Conservation (phyloP, 2,888 invertebrate species). For the Ypsolopha sequella region DNA sequence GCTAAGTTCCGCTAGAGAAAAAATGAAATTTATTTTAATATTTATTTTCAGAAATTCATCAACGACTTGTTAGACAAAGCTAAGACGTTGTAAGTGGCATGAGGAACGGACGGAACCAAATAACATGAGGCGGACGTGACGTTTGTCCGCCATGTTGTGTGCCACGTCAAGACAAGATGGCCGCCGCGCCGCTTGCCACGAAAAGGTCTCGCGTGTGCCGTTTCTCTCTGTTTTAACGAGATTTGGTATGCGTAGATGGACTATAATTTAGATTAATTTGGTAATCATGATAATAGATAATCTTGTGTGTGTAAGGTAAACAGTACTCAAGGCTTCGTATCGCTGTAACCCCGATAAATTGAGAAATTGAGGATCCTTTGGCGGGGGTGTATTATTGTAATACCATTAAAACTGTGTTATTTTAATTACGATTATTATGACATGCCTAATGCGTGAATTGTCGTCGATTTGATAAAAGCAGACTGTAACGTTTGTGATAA, state of each 20-base stretch:
- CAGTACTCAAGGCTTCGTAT: conserved; percentile 3
- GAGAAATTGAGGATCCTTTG: background rate
- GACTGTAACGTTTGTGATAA: conserved; percentile 4
- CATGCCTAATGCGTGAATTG: background rate
- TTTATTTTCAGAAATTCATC: conserved; percentile 84
- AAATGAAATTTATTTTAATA: conserved; percentile 1
- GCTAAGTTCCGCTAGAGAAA: too few species aligned
- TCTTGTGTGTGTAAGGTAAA: conserved; percentile 1
- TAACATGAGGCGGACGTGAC: conserved; percentile 15
- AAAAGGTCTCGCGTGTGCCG: background rate
- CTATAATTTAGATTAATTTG: conserved; percentile 3
- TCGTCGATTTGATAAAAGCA: background rate
- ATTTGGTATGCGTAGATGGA: conserved; percentile 2
- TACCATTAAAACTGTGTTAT: background rate
- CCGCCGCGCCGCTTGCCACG: conserved; percentile 7
- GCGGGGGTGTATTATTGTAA: background rate
- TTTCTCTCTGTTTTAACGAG: background rate
- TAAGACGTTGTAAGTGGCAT: conserved; percentile 79
- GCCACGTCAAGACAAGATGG: conserved; percentile 5
- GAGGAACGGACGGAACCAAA: conserved; percentile 23
- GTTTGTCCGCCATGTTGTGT: background rate
- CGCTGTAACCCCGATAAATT: conserved; percentile 1
- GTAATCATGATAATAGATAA: conserved; percentile 4
- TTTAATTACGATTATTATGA: background rate
- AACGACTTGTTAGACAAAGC: conserved; percentile 90